Evolutionary conservation across 2,113 vertebrate genomes (phyloP), one percentile per base, ranked within the genome.

Genomic region (Pungitius pungitius): DNA sequence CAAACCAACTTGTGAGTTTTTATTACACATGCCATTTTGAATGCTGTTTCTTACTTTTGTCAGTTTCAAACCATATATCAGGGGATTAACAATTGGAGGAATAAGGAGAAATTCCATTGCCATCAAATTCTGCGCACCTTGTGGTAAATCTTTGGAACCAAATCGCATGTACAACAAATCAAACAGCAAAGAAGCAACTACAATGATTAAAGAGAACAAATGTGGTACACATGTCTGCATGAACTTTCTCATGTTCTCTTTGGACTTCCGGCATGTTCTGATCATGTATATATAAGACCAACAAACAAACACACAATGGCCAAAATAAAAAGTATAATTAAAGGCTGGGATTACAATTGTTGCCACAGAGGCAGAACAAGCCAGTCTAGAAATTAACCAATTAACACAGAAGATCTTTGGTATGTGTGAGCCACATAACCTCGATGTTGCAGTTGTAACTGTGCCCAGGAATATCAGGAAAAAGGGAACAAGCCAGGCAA

Each of bases 191-290:
- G 8, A 73, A 1, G 1, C n/a, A 20, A 45, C 6, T 26, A 76
- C 4, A 5, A 18, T 17, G 0, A 51, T 11, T 14, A 87, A 65
- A 69, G 35, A 67, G 9, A 87, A 11, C 11, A 84, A 15, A 64
- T 82, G 78, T 56, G 82, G 85, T 1, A 84, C 0, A 67, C 82
- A 84, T 42, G 85, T 82, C 13, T 84, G 72, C 75, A 82, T 79
- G 18, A 82, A 87, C 35, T 68, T 82, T 0, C 5, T 76, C 17
- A 27, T 84, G 39, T 61, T 67, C 51, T 82, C 68, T 55, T 24
- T 65, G 7, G 85, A 84, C 27, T 6, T 13, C 7, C 12, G 0
- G 24, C 78, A 79, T n/a, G 33, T 73, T 76, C 5, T 79, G 24
- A 87, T 37, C 15, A 87, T n/a, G 45, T 67, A 9, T 2, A 68